phyloP scores from a whole-genome alignment of 2,888 invertebrate genomes.

The Synanthedon tipuliformis region DNA sequence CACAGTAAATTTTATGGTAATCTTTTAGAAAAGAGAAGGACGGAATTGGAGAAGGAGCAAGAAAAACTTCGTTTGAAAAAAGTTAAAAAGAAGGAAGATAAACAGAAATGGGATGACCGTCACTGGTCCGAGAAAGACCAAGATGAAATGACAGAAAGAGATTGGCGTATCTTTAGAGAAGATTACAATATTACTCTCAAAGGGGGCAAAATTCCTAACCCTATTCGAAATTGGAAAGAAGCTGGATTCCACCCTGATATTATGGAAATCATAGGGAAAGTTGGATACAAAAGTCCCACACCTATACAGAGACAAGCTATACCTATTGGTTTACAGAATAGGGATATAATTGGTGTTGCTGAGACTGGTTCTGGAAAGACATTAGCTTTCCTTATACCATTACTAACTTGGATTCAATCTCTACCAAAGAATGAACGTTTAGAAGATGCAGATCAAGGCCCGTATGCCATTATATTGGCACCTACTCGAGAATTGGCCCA shows the following conservation, averaged over 20 bases:
- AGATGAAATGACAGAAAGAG: constrained; percentile 97
- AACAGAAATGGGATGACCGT: constrained; percentile 98
- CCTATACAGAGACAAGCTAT: constrained; percentile 99
- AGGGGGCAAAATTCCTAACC: constrained; percentile 96
- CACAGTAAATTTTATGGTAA: constrained; percentile 98
- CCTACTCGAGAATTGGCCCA: constrained; percentile 99
- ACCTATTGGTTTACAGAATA: constrained; percentile 94
- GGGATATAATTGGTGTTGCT: constrained; percentile 98
- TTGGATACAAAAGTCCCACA: constrained; percentile 98
- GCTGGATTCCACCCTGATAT: constrained; percentile 90
- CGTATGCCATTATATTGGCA: constrained; percentile 98
- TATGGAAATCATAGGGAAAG: constrained; percentile 91
- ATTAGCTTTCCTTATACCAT: constrained; percentile 95
- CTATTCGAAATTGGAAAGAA: constrained; percentile 95
- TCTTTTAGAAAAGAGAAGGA: constrained; percentile 92
- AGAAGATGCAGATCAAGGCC: constrained; percentile 94
- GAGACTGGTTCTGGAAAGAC: constrained; percentile 99
- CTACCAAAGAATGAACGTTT: constrained; percentile 94
- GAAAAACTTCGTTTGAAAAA: constrained; percentile 93
- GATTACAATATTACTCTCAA: constrained; percentile 99
- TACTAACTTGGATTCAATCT: constrained; percentile 97
- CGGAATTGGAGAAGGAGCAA: constrained; percentile 96
- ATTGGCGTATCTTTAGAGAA: constrained; percentile 99
- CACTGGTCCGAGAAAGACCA: constrained; percentile 98
- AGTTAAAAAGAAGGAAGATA: constrained; percentile 94